Evolutionary conservation across 53 echinoderm and acorn worm genomes (phyloP), one percentile per base, ranked within the genome.

Genomic region (Henricia sp.): DNA sequence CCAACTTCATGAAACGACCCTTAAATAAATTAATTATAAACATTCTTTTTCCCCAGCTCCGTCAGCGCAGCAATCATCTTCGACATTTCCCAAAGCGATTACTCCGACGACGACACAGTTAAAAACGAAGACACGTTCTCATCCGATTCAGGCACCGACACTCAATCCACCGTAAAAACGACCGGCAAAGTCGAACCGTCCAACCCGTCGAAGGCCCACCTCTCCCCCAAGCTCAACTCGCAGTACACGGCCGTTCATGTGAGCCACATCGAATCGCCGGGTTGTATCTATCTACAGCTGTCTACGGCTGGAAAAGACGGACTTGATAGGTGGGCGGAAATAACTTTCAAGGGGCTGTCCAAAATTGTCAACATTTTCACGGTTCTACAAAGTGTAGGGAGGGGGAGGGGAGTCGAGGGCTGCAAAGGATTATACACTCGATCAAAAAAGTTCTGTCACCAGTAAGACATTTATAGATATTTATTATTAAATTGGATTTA

Each of bases 251-350:
- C 84, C 2, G 97, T 97, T 26, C 88, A 92, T 42, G 84, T 97
- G 58, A 97, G 97, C 68, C 90, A 97, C 36, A 88, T 94, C 10
- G 94, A 94, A 33, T 91, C 90, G n/a, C 97, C 97, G 4, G 84
- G 89, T 0, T 94, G 94, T 77, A 84, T 97, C 32, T 94, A 86
- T 68, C 88, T 97, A 6, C 97, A 97, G 83, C 92, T 94, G 1
- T 85, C 92, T 8, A 90, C 96, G 4, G 94, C 93, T 11, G 91
- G 93, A 11, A 89, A 87, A 70, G 94, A 96, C 83, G 93, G 92
- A 3, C 67, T 96, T 17, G 94, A 96, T 63, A 90, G 91, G 96
- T 96, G 71, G 27, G 74, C 52, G 32, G 25, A n/a, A n/a, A n/a
- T n/a, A n/a, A n/a, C n/a, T n/a, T n/a, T n/a, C n/a, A n/a, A n/a